Base-by-base conservation (phyloP, 2,113 vertebrate species). In the Bos javanicus region DNA sequence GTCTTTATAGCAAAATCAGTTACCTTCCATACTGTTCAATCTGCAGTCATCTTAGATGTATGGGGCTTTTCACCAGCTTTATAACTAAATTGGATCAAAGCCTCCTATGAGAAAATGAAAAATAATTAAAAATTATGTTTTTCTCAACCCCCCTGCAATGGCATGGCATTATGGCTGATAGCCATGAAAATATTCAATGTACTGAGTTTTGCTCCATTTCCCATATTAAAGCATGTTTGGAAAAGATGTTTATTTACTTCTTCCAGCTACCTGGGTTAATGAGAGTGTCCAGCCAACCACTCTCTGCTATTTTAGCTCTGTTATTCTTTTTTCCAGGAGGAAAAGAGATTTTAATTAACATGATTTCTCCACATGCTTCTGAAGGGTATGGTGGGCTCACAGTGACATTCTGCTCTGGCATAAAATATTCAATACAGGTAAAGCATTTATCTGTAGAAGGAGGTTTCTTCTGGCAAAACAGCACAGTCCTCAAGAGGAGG, bases 11-110 rank as follows among this genome's bases (percentile, higher is more conserved):
- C 57, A 91, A 98, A 96, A 98, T 97, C 82, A 71, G 84, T 96
- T 98, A 97, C 95, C 64, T 82, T 97, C 17, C 97, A 93, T 93
- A 91, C 98, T 96, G 87, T 98, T 96, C 94, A 97, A 92, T 95
- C 97, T 98, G 94, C 84, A 97, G 91, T 97, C 71, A 92, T 97
- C 97, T 98, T 93, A 97, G 93, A 98, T 0, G 0, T 52, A 85
- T 36, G 81, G 30, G 52, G 80, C 76, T 98, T 98, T 93, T 94
- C 84, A 52, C 88, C 25, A 95, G 50, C 67, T 36, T 36, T 52
- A 96, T 97, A 98, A 97, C 93, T 39, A 97, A 97, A 98, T 90
- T 2, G 30, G 92, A 95, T 97, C 91, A 97, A 98, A 97, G 48
- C 48, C 83, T 89, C 88, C 86, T 94, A 89, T 10, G 92, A 26